Evolutionary conservation across 2,888 invertebrate genomes (phyloP), one percentile per base, ranked within the genome.

Genomic region (Sinohyriopsis cumingii): DNA sequence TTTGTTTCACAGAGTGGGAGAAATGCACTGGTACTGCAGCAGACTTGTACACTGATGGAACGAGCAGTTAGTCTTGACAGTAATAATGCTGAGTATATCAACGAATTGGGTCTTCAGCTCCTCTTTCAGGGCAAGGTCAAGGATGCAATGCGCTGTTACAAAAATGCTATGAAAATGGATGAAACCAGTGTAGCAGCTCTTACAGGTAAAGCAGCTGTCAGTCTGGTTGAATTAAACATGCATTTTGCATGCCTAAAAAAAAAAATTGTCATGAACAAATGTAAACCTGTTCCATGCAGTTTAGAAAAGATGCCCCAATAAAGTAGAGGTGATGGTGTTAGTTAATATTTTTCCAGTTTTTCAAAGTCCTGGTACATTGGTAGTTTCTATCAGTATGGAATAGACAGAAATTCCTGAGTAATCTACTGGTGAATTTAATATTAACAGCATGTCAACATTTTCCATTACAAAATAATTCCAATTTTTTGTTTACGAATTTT

Each of bases 31-130:
- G 92, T 97, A 22, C 90, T 98, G 0, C 92, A 93, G 5, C 94
- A 95, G 86, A 94, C 95, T 0, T 93, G 93, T 72, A 93, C 93
- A 86, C 93, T 95, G 90, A 93, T 94, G n/a, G 95, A 96, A 85
- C 93, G 94, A 89, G 94, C 95, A 5, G 93, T 94, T 18, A 94
- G 95, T 86, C 91, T 94, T 79, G 93, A 93, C 80, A 91, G 93
- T 1, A 92, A 92, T 63, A 93, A 93, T 91, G 92, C 94, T 0
- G 94, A 94, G 61, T 93, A 93, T 83, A 92, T 96, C 83, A 94
- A 94, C 63, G 96, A 97, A 89, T 92, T 96, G 59, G 98, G 96
- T 0, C 93, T 95, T 87, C 94, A 97, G 83, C 93, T 93, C 80
- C 91, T 95, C 53, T 90, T 96, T 65, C 93, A 94, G 87, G 93